Percentiles rank a stretch among this genome's conserved stretches.
These are phyloP conservation scores for Trichopria drosophilae DNA, from an alignment of 2,888 invertebrate species.

Conservation along the genomic window DNA sequence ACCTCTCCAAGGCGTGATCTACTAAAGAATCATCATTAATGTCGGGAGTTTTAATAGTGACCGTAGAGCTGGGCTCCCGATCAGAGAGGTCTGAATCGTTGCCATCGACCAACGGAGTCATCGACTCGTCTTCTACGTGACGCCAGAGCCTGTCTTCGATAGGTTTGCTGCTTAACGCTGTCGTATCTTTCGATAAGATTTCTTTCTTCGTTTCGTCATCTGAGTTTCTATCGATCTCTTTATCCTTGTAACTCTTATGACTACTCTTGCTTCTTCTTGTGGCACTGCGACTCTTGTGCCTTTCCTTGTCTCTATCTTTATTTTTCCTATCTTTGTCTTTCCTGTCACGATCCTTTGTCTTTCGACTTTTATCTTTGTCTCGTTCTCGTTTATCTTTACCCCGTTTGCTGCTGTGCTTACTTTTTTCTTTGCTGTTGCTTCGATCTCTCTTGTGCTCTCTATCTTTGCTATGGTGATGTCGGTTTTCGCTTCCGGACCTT, in stretches of 20 bases:
- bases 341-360: constrained; percentile 34
- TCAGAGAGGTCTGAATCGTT: constrained; percentile 61
- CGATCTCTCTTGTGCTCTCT: constrained; percentile 40
- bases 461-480: constrained; percentile 47
- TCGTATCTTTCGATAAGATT: constrained; percentile 43
- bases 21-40: constrained; percentile 52
- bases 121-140: constrained; percentile 58
- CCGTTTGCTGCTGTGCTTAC: constrained; percentile 42
- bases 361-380: constrained; percentile 40
- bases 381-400: too few relatives aligned
- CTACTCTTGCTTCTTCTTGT: constrained; percentile 34
- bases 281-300: constrained; percentile 38
- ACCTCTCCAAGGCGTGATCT: too few relatives aligned
- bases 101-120: constrained; percentile 51
- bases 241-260: constrained; percentile 36
- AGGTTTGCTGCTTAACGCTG: constrained; percentile 45
- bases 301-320: constrained; percentile 41
- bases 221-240: constrained; percentile 28
- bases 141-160: constrained; percentile 63
- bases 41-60: constrained; percentile 67
- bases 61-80: constrained; percentile 80
- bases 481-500: constrained; percentile 38
- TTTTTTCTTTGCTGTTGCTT: constrained; percentile 44
- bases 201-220: constrained; percentile 41
- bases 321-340: constrained; percentile 38